Percentiles rank a stretch among this genome's conserved stretches.
phyloP scores from a whole-genome alignment of 2,113 vertebrate genomes.

The Sciurus niger region DNA sequence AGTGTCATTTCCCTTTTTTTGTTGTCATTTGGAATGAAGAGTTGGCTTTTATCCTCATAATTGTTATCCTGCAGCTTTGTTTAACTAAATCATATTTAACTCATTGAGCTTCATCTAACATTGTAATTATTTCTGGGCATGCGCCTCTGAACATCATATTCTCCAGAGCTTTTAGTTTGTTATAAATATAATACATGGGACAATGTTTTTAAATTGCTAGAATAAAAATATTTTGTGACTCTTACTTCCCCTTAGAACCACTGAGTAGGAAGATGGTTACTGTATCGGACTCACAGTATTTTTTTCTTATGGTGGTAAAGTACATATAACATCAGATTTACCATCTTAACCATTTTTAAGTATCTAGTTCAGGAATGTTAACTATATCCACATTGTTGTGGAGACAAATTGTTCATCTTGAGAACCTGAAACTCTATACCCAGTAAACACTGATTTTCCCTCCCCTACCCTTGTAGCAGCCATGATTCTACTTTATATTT shows the following conservation, averaged over 20 bases:
- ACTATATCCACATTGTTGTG: neutral
- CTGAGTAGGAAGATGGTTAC: constrained; percentile 50
- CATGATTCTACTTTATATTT: constrained; percentile 16
- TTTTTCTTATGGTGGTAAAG: neutral
- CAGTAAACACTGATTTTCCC: neutral
- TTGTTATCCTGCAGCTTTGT: constrained; percentile 56
- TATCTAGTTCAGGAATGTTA: neutral
- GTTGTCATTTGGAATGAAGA: constrained; percentile 48
- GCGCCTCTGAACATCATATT: constrained; percentile 56
- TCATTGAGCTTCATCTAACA: constrained; percentile 50
- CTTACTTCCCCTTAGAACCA: constrained; percentile 63
- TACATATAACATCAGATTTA: constrained; percentile 10
- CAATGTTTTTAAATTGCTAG: constrained; percentile 60
- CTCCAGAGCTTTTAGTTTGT: constrained; percentile 60
- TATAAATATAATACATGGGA: constrained; percentile 46
- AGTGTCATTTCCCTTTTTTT: constrained; percentile 69
- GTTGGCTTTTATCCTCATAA: constrained; percentile 39
- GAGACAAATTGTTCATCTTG: constrained; percentile 48
- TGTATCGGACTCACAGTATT: constrained; percentile 14
- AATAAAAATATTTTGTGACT: constrained; percentile 61
- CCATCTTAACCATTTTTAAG: constrained; percentile 54
- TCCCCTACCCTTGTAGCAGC: neutral
- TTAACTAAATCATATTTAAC: constrained; percentile 55
- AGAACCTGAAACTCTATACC: constrained; percentile 23
- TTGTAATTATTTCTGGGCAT: constrained; percentile 58